Conservation (phyloP, 2,113 vertebrate genomes). For the Grus americana region DNA sequence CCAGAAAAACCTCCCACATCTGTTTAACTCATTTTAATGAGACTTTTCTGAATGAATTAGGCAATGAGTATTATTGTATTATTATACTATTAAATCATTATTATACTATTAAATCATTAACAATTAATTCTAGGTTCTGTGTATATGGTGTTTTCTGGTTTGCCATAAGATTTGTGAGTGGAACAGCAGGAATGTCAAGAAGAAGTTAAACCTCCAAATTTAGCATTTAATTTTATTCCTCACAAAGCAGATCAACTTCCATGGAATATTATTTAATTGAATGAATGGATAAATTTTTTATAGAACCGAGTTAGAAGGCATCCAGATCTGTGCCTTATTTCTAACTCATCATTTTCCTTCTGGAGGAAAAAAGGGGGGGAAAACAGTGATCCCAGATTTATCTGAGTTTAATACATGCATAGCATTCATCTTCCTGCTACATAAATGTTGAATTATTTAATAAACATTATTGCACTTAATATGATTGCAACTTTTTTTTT, state of each 20-base stretch:
- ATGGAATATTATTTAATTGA: neutral
- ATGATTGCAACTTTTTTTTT: neutral
- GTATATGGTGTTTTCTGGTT: neutral
- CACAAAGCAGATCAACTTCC: neutral
- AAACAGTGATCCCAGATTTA: neutral
- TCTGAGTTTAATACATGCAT: neutral
- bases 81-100: neutral
- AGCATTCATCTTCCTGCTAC: neutral
- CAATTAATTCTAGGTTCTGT: neutral
- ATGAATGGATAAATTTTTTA: neutral
- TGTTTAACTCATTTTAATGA: neutral
- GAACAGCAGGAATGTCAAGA: neutral
- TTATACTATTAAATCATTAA: neutral
- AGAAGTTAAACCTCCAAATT: neutral
- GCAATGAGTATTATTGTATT: neutral
- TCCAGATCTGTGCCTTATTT: neutral
- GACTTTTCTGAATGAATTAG: neutral
- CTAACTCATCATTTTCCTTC: neutral
- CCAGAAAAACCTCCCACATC: rapidly evolving
- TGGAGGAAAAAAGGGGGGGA: neutral
- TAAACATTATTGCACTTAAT: neutral
- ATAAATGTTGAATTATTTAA: neutral
- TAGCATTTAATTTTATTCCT: neutral
- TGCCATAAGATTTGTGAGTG: neutral
- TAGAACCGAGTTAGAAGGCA: rapidly evolving